These are phyloP conservation scores for Notarius lentiginosus DNA, from an alignment of 2,113 vertebrate species.

Conservation along the genomic window DNA sequence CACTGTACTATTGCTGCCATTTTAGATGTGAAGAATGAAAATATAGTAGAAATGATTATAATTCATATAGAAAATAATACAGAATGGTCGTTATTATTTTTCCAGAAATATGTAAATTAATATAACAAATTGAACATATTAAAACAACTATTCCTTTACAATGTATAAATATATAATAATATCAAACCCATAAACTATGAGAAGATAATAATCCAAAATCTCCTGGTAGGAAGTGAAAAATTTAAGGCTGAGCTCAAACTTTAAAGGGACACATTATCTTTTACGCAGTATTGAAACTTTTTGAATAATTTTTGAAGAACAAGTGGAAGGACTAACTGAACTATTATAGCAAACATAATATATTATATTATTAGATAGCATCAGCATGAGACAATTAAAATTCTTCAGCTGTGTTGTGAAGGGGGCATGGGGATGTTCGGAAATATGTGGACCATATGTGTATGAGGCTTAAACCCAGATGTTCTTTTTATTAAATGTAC, in stretches of 20 bases:
- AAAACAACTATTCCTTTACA: background rate
- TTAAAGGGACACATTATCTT: background rate
- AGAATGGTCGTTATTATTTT: conserved; percentile 17
- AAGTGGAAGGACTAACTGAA: background rate
- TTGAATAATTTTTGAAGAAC: background rate
- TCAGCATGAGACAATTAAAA: conserved; percentile 26
- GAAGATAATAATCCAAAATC: background rate
- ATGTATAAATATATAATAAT: background rate
- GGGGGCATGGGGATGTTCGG: background rate
- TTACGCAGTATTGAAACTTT: background rate
- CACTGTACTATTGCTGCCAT: background rate
- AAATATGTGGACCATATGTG: conserved; percentile 42
- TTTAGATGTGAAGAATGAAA: conserved; percentile 8
- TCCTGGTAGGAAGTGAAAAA: background rate
- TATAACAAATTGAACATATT: background rate
- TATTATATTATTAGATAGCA: background rate
- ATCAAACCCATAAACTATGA: background rate
- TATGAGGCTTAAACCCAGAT: conserved; percentile 31
- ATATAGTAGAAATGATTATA: background rate
- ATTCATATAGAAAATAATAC: background rate
- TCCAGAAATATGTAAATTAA: background rate
- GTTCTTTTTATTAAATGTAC: conserved; percentile 32
- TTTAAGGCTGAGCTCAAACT: background rate
- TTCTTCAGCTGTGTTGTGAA: conserved; percentile 2
- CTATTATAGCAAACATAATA: background rate